phyloP scores from a whole-genome alignment of 2,113 vertebrate species.

The Oncorhynchus tshawytscha region DNA sequence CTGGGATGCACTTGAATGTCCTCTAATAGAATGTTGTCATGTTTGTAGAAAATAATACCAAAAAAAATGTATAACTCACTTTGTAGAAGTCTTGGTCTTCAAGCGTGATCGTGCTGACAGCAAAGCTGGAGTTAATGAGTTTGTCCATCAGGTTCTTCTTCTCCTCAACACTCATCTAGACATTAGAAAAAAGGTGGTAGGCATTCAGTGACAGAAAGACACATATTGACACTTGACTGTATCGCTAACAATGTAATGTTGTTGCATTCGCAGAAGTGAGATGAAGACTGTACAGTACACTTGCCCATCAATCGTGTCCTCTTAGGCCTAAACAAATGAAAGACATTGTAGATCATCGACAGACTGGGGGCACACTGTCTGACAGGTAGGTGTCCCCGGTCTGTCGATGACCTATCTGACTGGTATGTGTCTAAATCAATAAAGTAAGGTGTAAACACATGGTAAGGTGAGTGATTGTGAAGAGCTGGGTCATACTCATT shows the following conservation, averaged over 20 bases:
- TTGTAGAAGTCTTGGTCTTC: conserved; percentile 82
- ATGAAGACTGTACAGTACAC: too few relatives aligned
- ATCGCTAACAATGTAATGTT: background rate
- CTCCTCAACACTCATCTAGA: conserved; percentile 74
- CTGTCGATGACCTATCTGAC: too few relatives aligned
- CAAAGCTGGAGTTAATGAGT: conserved; percentile 76
- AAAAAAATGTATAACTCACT: conserved; percentile 67
- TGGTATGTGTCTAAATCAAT: too few relatives aligned
- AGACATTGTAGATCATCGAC: too few relatives aligned
- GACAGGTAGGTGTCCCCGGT: too few relatives aligned
- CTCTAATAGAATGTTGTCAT: background rate
- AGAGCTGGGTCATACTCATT: too few relatives aligned
- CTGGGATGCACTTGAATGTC: background rate
- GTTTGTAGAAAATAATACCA: background rate
- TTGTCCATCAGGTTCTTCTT: conserved; percentile 67
- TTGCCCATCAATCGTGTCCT: too few relatives aligned
- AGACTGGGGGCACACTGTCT: too few relatives aligned
- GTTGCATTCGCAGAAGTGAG: background rate
- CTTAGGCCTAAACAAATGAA: too few relatives aligned
- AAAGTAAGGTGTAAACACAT: too few relatives aligned
- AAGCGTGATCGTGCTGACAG: conserved; percentile 52
- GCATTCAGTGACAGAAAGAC: conserved; percentile 30
- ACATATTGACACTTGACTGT: conserved; percentile 23
- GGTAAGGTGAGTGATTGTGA: too few relatives aligned
- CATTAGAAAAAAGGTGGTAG: conserved; percentile 29